These are phyloP conservation scores for Clarias macrocephalus DNA, from an alignment of 2,113 vertebrate species.

Conservation along the genomic window DNA sequence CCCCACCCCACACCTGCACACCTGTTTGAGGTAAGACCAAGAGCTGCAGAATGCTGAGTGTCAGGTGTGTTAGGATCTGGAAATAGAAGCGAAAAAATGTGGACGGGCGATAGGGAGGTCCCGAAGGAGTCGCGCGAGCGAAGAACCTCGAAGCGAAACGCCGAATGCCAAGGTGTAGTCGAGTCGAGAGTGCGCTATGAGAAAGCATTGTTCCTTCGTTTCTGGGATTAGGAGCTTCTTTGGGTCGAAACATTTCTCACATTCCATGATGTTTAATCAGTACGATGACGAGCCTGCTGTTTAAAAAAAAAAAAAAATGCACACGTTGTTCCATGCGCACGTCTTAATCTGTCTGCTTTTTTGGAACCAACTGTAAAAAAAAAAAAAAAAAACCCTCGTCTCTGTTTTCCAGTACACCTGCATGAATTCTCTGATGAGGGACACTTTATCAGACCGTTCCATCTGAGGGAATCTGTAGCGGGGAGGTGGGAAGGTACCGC, in stretches of 20 bases:
- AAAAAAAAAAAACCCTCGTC: background rate
- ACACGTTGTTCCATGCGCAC: conserved; percentile 1
- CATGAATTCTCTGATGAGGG: conserved; percentile 40
- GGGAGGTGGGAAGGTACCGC: conserved; percentile 51
- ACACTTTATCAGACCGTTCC: conserved; percentile 48
- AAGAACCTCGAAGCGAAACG: background rate
- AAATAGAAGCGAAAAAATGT: conserved; percentile 18
- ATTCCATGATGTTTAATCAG: conserved; percentile 22
- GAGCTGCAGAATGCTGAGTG: conserved; percentile 11
- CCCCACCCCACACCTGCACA: background rate
- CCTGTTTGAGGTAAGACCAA: background rate
- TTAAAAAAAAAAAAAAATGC: background rate
- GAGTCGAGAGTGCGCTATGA: background rate
- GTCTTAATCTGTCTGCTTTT: background rate
- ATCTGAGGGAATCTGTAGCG: conserved; percentile 52
- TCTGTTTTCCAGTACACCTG: conserved; percentile 51
- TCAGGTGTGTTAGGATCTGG: conserved; percentile 31
- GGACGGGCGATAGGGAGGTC: conserved; percentile 2
- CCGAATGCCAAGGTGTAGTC: background rate
- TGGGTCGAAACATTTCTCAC: conserved; percentile 11
- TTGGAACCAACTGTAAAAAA: conserved; percentile 40
- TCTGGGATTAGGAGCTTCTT: conserved; percentile 23
- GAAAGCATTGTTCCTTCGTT: background rate
- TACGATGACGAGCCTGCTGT: background rate
- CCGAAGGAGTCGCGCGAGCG: background rate